Conservation (phyloP, 2,797 vertebrate species). For the Clarias fuscus region DNA sequence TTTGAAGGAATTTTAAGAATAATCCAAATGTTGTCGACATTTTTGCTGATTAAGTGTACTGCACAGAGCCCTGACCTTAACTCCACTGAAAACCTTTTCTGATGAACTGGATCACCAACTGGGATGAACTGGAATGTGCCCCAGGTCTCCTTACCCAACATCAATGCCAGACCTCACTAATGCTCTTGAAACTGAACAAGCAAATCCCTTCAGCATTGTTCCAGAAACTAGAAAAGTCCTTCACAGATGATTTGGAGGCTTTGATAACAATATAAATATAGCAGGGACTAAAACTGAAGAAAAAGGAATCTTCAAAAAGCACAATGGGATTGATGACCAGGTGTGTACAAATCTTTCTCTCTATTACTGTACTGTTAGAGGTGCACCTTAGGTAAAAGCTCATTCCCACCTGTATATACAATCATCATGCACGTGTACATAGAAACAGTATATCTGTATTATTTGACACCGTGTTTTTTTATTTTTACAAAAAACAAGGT, state of each 20-base stretch:
- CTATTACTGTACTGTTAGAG: too few relatives aligned
- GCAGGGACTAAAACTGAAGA: not conserved
- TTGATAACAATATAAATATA: not conserved
- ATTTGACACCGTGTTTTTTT: too few relatives aligned
- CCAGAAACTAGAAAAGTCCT: not conserved
- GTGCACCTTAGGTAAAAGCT: too few relatives aligned
- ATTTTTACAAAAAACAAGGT: not conserved
- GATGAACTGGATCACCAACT: not conserved
- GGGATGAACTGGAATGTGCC: not conserved
- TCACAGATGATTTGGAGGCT: not conserved
- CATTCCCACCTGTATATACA: too few relatives aligned
- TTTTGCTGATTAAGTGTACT: not conserved
- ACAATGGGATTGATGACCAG: not conserved
- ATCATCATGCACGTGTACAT: too few relatives aligned
- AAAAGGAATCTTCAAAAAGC: not conserved
- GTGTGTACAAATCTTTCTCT: not conserved
- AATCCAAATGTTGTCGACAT: not conserved
- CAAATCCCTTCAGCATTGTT: not conserved
- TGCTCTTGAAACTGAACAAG: not conserved
- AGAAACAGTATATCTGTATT: too few relatives aligned
- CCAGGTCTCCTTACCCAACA: not conserved
- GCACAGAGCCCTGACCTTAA: not conserved
- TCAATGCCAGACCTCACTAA: not conserved
- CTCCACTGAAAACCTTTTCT: not conserved
- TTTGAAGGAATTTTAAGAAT: not conserved